These are phyloP conservation scores for Ophioninae sp. DNA, from an alignment of 2,888 invertebrate species.

Conservation along the genomic window DNA sequence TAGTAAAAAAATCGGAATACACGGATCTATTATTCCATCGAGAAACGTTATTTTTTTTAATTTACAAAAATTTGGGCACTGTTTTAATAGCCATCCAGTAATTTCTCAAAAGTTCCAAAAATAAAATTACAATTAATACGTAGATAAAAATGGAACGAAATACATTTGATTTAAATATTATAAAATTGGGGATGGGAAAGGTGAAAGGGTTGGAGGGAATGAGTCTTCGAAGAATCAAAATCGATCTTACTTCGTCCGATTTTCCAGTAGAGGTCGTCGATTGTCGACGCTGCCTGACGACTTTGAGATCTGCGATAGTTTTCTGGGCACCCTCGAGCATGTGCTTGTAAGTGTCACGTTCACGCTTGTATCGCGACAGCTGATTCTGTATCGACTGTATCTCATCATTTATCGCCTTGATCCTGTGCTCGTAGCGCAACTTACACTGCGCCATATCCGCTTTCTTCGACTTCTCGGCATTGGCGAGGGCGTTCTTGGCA, in stretches of 20 bases:
- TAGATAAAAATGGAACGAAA: neutral
- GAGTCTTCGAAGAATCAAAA: neutral
- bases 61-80: too few relatives aligned
- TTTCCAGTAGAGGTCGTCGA: conserved; percentile 85
- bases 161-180: neutral
- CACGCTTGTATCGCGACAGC: conserved; percentile 90
- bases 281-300: conserved; percentile 72
- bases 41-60: too few relatives aligned
- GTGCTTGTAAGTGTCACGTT: conserved; percentile 94
- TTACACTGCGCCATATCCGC: conserved; percentile 91
- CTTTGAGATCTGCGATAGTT: conserved; percentile 89
- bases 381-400: conserved; percentile 91
- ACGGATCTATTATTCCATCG: too few relatives aligned
- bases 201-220: neutral
- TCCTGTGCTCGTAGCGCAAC: conserved; percentile 92
- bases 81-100: too few relatives aligned
- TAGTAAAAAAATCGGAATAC: too few relatives aligned
- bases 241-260: conserved; percentile 86
- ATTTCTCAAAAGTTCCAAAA: neutral
- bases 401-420: conserved; percentile 91
- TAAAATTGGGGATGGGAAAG: neutral
- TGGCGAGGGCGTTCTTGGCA: conserved; percentile 85
- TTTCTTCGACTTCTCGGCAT: conserved; percentile 88
- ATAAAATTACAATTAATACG: too few relatives aligned
- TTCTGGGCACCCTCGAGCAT: conserved; percentile 94